Evolutionary conservation across 2,888 invertebrate genomes (phyloP), one percentile per base, ranked within the genome.

Genomic region (Platerodrilus igneus): DNA sequence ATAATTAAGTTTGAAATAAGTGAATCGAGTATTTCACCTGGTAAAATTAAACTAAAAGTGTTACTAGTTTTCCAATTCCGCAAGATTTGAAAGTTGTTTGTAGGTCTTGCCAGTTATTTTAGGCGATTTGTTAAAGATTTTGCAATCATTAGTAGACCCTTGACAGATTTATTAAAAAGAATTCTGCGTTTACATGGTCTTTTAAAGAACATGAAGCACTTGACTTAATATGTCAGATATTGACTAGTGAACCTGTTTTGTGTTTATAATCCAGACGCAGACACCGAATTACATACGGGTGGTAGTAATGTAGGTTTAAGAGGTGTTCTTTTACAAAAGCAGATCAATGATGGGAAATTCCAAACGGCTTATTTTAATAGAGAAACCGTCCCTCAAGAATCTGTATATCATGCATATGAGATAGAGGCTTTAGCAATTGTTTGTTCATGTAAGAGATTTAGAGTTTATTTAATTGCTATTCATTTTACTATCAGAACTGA

Each of bases 1-100:
- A n/a, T n/a, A n/a, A n/a, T n/a, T n/a, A 62, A 60, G 0, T 53
- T 55, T 13, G 55, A 60, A 34, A 51, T 63, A 14, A 51, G 49
- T n/a, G 38, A 17, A 10, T 14, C 37, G 0, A 57, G 59, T 7
- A 31, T 38, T 19, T 7, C 14, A 3, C 37, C 37, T 7, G 25
- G 31, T 17, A 26, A 13, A 22, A 10, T 8, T 4, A 37, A 31
- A 25, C 14, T 16, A 9, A 16, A 25, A 4, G 8, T n/a, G n/a
- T n/a, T n/a, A n/a, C n/a, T n/a, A n/a, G n/a, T n/a, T 38, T 28
- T 8, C 32, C 32, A 13, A 25, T n/a, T 15, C 38, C 32, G 7
- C 13, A 7, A n/a, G 29, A 38, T 20, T 9, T 21, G n/a, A 19
- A 23, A 23, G 6, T 8, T 10, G 15, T 33, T n/a, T n/a, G 36